Conservation (phyloP, 2,888 invertebrate species). For the Stramonita haemastoma region DNA sequence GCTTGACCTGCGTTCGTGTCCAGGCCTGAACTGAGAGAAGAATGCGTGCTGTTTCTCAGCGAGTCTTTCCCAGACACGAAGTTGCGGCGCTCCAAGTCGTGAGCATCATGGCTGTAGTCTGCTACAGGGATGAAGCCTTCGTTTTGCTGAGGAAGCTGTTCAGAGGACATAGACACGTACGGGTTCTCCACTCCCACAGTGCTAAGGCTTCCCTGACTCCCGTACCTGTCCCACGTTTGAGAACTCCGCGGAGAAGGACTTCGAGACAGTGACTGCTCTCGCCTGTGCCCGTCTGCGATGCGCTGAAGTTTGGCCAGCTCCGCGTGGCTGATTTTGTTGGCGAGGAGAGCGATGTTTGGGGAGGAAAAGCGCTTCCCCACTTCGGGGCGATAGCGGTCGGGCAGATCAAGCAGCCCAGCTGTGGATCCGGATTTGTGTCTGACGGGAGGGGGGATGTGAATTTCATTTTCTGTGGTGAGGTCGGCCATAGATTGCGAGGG, state of each 20-base stretch:
- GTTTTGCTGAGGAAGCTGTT: not conserved
- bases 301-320: constrained; percentile 35
- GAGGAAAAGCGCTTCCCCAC: not conserved
- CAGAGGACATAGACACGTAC: not conserved
- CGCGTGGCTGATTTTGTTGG: constrained; percentile 31
- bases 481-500: constrained; percentile 44
- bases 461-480: constrained; percentile 21
- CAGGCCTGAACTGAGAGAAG: not conserved
- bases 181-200: not conserved
- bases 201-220: not conserved
- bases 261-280: not conserved
- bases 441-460: not conserved
- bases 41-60: not conserved
- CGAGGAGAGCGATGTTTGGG: constrained; percentile 29
- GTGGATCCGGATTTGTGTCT: constrained; percentile 39
- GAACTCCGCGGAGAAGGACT: not conserved
- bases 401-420: constrained; percentile 22
- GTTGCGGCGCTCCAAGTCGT: not conserved
- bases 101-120: not conserved
- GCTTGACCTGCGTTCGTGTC: not conserved
- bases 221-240: not conserved
- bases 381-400: too few species aligned
- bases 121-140: not conserved
- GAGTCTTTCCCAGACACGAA: not conserved
- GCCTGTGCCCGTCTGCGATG: not conserved